These are phyloP conservation scores for Lepus oiostolus DNA, from an alignment of 2,797 vertebrate genomes.

Conservation along the genomic window DNA sequence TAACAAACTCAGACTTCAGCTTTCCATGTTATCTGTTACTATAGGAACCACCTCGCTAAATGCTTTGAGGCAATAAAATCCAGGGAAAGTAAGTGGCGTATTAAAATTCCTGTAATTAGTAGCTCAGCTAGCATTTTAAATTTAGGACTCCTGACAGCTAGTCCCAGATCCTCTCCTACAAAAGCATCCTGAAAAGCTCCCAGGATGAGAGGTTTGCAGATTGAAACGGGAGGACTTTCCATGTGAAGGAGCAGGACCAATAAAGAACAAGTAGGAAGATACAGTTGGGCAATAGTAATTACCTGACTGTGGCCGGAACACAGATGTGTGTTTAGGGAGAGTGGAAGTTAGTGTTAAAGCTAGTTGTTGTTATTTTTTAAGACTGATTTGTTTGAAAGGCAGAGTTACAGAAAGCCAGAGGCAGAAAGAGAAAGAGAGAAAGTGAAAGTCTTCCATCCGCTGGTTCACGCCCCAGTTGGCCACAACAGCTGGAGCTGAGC, in stretches of 20 bases:
- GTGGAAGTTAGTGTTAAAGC: conserved; percentile 14
- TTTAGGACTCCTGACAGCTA: background rate
- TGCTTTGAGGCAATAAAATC: conserved; percentile 29
- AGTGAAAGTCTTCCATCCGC: no score
- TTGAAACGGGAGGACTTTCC: background rate
- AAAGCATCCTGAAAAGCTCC: background rate
- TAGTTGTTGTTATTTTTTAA: no score
- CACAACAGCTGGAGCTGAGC: no score
- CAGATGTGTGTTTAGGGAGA: background rate
- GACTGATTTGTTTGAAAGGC: no score
- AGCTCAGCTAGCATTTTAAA: background rate
- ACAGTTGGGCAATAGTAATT: background rate
- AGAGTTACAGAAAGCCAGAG: no score
- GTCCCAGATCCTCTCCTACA: background rate
- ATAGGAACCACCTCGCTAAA: background rate
- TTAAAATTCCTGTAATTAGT: conserved; percentile 10
- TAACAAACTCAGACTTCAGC: background rate
- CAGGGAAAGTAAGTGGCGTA: background rate
- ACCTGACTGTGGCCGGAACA: background rate
- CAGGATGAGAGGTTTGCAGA: background rate
- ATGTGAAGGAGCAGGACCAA: background rate
- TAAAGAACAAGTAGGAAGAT: background rate
- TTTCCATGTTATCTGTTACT: background rate
- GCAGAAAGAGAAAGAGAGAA: no score
- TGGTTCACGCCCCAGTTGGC: no score